A percentile compares a stretch with the other conserved stretches of the same genome.
These are phyloP conservation scores for Acanthopleura granulata DNA, from an alignment of 2,888 invertebrate genomes.

Conservation along the genomic window DNA sequence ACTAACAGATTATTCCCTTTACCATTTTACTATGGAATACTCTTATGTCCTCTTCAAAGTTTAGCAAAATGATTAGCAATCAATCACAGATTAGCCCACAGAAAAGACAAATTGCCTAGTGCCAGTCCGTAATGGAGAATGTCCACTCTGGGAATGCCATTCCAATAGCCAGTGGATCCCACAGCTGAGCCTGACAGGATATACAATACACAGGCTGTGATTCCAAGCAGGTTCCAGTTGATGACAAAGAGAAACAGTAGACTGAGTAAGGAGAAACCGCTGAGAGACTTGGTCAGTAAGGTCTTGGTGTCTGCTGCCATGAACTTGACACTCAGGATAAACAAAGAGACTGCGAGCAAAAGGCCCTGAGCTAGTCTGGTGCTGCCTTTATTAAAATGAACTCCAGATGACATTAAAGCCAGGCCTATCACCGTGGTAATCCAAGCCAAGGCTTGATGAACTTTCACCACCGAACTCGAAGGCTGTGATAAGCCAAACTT, in stretches of 20 bases:
- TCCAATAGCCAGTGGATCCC: conserved; percentile 48
- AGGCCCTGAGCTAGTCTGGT: conserved; percentile 46
- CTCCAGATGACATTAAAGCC: conserved; percentile 54
- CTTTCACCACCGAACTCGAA: conserved; percentile 34
- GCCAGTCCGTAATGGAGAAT: conserved; percentile 56
- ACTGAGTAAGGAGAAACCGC: conserved; percentile 57
- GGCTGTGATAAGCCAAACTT: conserved; percentile 50
- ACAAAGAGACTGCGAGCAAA: conserved; percentile 39
- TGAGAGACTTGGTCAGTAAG: conserved; percentile 46
- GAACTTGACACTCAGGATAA: conserved; percentile 41
- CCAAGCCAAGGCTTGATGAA: conserved; percentile 51
- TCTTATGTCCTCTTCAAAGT: no score
- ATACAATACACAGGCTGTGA: conserved; percentile 48
- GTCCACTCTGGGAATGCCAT: conserved; percentile 53
- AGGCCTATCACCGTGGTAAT: conserved; percentile 52
- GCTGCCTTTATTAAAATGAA: conserved; percentile 42
- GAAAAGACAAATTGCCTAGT: conserved; percentile 2
- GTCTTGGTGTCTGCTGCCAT: conserved; percentile 35
- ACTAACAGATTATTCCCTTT: no score
- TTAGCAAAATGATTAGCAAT: no score
- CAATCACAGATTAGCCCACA: neutral
- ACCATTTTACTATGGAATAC: no score
- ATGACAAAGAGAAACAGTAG: conserved; percentile 44
- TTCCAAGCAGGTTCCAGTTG: conserved; percentile 48
- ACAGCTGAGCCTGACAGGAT: conserved; percentile 51